These are phyloP conservation scores for Cyphomyrmex costatus DNA, from an alignment of 1,140 invertebrate species.

Conservation along the genomic window DNA sequence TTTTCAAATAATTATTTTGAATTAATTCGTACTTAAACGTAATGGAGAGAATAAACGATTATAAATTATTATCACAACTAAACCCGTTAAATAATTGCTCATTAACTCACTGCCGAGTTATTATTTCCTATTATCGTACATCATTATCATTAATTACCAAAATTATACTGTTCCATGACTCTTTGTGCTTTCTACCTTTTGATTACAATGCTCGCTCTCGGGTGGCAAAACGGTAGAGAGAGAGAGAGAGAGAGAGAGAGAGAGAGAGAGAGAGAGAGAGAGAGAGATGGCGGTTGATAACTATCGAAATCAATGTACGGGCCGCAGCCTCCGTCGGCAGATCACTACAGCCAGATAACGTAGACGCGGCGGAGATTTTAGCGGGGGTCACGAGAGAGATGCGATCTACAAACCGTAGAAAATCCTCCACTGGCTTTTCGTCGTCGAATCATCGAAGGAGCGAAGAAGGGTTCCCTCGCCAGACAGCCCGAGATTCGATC, in stretches of 20 bases:
- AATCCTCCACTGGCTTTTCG: constrained; percentile 60
- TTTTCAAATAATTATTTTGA: neutral
- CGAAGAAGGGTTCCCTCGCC: constrained; percentile 35
- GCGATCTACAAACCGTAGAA: constrained; percentile 64
- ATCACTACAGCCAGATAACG: constrained; percentile 60
- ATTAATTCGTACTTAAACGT: neutral
- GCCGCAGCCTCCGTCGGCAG: constrained; percentile 60
- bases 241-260: neutral
- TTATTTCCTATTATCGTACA: constrained; percentile 55
- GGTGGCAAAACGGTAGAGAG: neutral
- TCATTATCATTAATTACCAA: constrained; percentile 61
- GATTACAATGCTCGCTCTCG: constrained; percentile 23
- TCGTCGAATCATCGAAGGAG: constrained; percentile 37
- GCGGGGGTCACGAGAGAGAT: constrained; percentile 63
- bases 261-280: neutral
- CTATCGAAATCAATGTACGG: constrained; percentile 67
- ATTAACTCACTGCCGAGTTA: constrained; percentile 46
- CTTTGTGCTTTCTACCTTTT: constrained; percentile 36
- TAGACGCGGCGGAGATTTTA: constrained; percentile 60
- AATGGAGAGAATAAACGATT: constrained; percentile 18
- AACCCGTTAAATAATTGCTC: constrained; percentile 57
- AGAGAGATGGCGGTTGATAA: constrained; percentile 31
- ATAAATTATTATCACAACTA: constrained; percentile 53
- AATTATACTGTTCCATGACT: constrained; percentile 40
- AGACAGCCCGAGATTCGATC: constrained; percentile 60